Evolutionary conservation across 92 coral and sea anemone genomes (phyloP), one percentile per base, ranked within the genome.

Genomic region (Phenganax stokvisi): DNA sequence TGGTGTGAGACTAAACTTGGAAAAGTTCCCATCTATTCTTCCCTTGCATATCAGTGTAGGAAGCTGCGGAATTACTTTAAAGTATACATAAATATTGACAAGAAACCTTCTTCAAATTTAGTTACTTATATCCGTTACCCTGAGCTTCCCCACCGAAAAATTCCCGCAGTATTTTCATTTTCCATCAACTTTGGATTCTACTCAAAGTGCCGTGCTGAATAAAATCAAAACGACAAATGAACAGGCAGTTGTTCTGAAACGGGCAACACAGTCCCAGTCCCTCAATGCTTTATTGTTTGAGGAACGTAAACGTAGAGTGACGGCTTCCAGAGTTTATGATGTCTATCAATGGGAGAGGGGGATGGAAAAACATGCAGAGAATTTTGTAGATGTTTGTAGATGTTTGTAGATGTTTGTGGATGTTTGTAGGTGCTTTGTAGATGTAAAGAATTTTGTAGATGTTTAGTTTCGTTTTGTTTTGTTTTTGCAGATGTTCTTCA

Each of bases 1-100:
- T 88, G 89, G 89, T 68, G 67, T 67, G 89, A 82, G 37, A 85
- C 89, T 11, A 82, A 85, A 56, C 82, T 85, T 88, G 91, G 89
- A 51, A 85, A 70, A 61, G 87, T 88, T 17, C 90, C 90, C 12
- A 77, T 80, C 28, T 87, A 77, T 70, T 85, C 86, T 29, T 82
- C 85, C 51, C 76, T 84, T 31, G 87, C 90, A 30, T 78, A 84
- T 81, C 87, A 84, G 74, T 87, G 90, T 80, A 87, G 90, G 71
- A 72, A 65, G 54, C 74, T 64, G 30, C 85, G 88, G 67, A 87
- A 75, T 77, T 76, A 85, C 83, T 87, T 87, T 76, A 85, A 85
- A 73, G 79, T 71, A 15, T 87, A 87, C 80, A 67, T 76, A 60
- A 88, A 85, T 71, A 84, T 81, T 85, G 88, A 80, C 60, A 71